Conservation (phyloP, 1,140 invertebrate genomes). For the Scaptomyza graminum region DNA sequence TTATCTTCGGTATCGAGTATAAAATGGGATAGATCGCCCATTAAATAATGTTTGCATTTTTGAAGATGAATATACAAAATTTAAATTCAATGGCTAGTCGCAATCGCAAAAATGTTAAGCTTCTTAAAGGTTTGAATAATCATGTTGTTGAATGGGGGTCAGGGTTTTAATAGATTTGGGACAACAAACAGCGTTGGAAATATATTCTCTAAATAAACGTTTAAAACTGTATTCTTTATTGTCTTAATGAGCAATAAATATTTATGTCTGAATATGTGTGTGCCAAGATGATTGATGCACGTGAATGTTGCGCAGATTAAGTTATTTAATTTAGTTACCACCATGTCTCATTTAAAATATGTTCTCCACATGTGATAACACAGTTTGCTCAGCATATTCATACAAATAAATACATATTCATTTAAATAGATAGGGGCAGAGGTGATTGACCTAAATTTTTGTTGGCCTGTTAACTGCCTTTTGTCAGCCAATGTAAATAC, state of each 20-base stretch:
- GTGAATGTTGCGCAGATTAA: not conserved
- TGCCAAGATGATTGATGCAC: not conserved
- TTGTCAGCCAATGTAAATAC: no score
- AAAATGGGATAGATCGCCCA: no score
- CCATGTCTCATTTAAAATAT: not conserved
- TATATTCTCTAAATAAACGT: not conserved
- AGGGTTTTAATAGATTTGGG: not conserved
- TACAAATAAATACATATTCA: not conserved
- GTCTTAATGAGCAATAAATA: not conserved
- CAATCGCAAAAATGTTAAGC: no score
- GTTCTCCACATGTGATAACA: slow-evolving; percentile 3
- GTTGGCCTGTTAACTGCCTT: no score
- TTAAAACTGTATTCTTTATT: not conserved
- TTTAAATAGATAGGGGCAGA: not conserved
- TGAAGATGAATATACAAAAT: no score
- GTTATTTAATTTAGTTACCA: slow-evolving; percentile 16
- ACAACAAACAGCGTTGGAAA: not conserved
- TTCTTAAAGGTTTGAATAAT: not conserved
- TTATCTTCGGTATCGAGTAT: no score
- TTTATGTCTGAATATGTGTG: not conserved
- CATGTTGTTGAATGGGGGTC: not conserved
- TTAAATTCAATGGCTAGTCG: no score
- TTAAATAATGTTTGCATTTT: no score
- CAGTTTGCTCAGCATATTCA: not conserved
- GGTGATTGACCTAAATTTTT: not conserved